phyloP scores from a whole-genome alignment of 92 coral and sea anemone genomes.

The Ricordea florida region DNA sequence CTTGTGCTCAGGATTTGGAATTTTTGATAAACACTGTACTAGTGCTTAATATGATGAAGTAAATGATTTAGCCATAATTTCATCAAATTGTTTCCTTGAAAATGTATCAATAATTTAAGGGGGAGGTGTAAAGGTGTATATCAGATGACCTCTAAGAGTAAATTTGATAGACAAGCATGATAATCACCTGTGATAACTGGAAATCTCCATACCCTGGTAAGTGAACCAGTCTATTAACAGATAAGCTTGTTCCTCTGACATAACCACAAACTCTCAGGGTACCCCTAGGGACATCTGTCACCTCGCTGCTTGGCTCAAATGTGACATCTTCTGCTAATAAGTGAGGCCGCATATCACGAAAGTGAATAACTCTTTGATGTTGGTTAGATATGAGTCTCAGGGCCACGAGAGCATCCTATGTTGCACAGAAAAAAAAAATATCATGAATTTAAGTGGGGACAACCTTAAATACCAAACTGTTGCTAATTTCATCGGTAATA shows the following conservation, averaged over 20 bases:
- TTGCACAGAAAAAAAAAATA: background rate
- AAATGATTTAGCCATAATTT: too few species aligned
- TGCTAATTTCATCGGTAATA: too few species aligned
- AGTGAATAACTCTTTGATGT: constrained; percentile 77
- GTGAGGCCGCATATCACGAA: constrained; percentile 89
- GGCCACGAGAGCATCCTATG: constrained; percentile 92
- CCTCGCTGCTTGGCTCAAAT: constrained; percentile 70
- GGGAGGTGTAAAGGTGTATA: too few species aligned
- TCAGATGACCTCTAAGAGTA: too few species aligned
- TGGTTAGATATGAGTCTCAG: constrained; percentile 89
- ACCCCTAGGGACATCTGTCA: constrained; percentile 55
- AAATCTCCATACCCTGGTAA: constrained; percentile 95
- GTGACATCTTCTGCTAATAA: constrained; percentile 70
- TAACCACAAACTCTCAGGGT: constrained; percentile 92
- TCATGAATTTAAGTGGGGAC: background rate
- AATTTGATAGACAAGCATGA: too few species aligned
- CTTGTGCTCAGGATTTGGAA: too few species aligned
- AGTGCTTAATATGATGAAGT: too few species aligned
- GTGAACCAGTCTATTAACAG: constrained; percentile 89
- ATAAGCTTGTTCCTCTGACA: constrained; percentile 77
- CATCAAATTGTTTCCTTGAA: background rate
- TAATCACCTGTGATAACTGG: constrained; percentile 83
- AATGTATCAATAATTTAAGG: too few species aligned
- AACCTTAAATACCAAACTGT: too few species aligned
- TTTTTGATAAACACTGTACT: too few species aligned